Conservation (phyloP, 2,888 invertebrate genomes). For the Lochmaea capreae region DNA sequence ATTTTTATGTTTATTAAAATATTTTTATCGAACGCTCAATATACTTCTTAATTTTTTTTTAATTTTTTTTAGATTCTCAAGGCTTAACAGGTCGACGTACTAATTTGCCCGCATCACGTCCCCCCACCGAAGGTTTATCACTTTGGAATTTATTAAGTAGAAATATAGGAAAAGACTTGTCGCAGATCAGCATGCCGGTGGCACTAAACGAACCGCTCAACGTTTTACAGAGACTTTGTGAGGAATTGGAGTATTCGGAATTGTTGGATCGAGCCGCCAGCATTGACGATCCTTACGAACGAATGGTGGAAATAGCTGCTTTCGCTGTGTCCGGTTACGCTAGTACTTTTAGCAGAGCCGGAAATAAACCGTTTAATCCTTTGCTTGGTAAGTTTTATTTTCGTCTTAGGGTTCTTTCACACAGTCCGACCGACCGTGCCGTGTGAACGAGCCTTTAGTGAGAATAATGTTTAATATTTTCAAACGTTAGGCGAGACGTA, state of each 20-base stretch:
- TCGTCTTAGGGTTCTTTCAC: not conserved
- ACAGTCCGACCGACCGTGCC: no score
- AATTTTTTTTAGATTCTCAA: constrained; percentile 51
- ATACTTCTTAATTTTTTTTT: not conserved
- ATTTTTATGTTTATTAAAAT: not conserved
- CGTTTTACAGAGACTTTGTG: constrained; percentile 83
- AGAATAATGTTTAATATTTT: no score
- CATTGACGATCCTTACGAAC: constrained; percentile 74
- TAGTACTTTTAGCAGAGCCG: constrained; percentile 77
- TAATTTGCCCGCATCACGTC: constrained; percentile 77
- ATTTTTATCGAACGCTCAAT: no score
- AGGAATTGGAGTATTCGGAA: constrained; percentile 86
- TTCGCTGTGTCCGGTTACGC: constrained; percentile 87
- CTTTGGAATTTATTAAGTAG: constrained; percentile 84
- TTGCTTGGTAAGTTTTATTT: constrained; percentile 68
- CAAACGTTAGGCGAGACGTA: constrained; percentile 74
- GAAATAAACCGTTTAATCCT: constrained; percentile 88
- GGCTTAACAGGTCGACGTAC: constrained; percentile 71
- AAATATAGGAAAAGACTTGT: constrained; percentile 88
- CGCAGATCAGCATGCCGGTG: constrained; percentile 88
- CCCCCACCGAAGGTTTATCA: constrained; percentile 81
- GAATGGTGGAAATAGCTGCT: constrained; percentile 82
- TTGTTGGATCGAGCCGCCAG: constrained; percentile 81
- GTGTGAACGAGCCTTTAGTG: no score
- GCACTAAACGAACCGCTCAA: constrained; percentile 87